phyloP scores from a whole-genome alignment of 2,888 invertebrate genomes.

The Quadriops clusia region DNA sequence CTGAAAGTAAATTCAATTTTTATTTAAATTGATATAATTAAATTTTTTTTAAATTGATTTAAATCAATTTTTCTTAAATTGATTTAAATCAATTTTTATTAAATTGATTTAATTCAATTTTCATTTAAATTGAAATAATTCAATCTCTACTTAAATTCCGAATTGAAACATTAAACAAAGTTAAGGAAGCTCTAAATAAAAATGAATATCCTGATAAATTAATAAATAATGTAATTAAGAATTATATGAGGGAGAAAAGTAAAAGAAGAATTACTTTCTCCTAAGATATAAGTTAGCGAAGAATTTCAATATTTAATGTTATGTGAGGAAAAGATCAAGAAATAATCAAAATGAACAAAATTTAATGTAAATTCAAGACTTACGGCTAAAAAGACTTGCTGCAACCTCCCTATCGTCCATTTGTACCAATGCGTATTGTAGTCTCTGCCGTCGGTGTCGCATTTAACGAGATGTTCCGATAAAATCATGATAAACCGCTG shows the following conservation, averaged over 20 bases:
- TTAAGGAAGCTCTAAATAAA: too few species aligned
- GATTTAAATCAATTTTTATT: neutral
- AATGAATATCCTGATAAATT: too few species aligned
- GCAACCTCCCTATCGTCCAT: conserved; percentile 88
- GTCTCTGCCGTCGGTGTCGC: conserved; percentile 87
- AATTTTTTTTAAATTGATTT: neutral
- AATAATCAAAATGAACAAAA: conserved; percentile 9
- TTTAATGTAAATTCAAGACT: conserved; percentile 27
- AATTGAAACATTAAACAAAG: too few species aligned
- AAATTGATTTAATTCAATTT: too few species aligned
- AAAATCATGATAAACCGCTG: conserved; percentile 97
- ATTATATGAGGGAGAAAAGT: too few species aligned
- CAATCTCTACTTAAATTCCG: too few species aligned
- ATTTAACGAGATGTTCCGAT: conserved; percentile 87
- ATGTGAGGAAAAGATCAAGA: too few species aligned
- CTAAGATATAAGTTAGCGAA: conserved; percentile 1
- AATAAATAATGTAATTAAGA: too few species aligned
- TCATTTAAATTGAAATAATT: too few species aligned
- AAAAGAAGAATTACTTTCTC: too few species aligned
- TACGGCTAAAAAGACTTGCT: conserved; percentile 89
- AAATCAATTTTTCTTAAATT: neutral
- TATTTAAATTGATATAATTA: neutral
- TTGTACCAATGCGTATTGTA: conserved; percentile 92
- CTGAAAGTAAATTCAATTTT: conserved; percentile 46
- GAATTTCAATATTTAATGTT: too few species aligned